These are phyloP conservation scores for Alauda arvensis DNA, from an alignment of 2,797 vertebrate genomes.

Conservation along the genomic window DNA sequence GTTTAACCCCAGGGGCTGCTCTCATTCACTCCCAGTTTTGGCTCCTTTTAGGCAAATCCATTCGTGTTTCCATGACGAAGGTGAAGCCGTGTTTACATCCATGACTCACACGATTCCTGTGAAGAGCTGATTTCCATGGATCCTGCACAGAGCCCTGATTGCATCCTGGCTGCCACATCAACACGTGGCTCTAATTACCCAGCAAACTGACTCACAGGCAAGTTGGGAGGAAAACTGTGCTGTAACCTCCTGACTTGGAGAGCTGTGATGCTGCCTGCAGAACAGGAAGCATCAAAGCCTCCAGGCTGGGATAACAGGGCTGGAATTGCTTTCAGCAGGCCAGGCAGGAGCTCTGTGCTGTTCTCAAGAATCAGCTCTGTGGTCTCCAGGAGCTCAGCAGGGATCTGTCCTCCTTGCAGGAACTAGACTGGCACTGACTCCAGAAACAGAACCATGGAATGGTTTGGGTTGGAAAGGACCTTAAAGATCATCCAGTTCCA, in stretches of 20 bases:
- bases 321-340: neutral
- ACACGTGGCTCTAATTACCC: constrained; percentile 52
- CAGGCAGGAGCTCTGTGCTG: neutral
- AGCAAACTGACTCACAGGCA: constrained; percentile 26
- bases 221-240: constrained; percentile 14
- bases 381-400: neutral
- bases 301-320: neutral
- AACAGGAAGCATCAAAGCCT: neutral
- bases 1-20: neutral
- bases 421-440: neutral
- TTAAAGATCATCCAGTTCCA: neutral
- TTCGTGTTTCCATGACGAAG: constrained; percentile 48
- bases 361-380: neutral
- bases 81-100: constrained; percentile 6
- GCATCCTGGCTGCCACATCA: constrained; percentile 28
- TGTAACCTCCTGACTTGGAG: constrained; percentile 27
- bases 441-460: neutral
- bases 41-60: constrained; percentile 5
- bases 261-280: neutral
- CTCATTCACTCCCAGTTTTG: neutral
- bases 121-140: constrained; percentile 43
- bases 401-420: neutral
- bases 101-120: constrained; percentile 56
- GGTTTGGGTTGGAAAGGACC: neutral
- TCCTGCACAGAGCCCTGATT: neutral